Evolutionary conservation across 2,113 vertebrate genomes (phyloP), one percentile per base, ranked within the genome.

Genomic region (Butorides virescens): DNA sequence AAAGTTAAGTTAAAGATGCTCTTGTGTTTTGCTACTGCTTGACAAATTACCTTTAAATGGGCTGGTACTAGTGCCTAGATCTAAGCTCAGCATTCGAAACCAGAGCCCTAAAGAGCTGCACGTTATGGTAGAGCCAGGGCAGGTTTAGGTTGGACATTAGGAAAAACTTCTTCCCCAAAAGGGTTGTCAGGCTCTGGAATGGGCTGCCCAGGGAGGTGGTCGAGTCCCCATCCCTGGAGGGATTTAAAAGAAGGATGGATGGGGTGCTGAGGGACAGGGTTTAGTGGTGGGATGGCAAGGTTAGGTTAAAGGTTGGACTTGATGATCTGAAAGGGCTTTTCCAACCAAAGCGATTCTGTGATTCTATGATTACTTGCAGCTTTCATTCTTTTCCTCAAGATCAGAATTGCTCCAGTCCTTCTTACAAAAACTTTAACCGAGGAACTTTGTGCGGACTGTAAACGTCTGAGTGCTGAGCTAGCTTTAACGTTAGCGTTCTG

Each of bases 401-500:
- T 30, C 7, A 62, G 55, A 37, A 9, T 63, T 44, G 32, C 42
- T 74, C 30, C 34, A 11, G 4, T 44, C 58, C 49, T 50, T 50
- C 62, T 44, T 55, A 27, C 55, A 68, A 12, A 44, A 75, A 5
- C 68, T 63, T 63, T 3, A 70, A 9, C 19, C 11, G 14, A 36
- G 10, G 62, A 29, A 13, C 30, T 42, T 58, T 8, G 8, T 32
- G 70, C 9, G 3, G 58, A 5, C 46, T 47, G 20, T 23, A 21
- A 59, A 39, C 11, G 10, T 39, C 71, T 0, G 2, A 44, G 46
- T 37, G 26, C 71, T 0, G 0, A 63, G 14, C n/a, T 50, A 0
- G 32, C 75, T 49, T 55, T 19, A 23, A 13, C 3, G 0, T 10
- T 34, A 37, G 10, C 3, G 4, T 26, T 75, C 82, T 44, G 66